A percentile compares a stretch with the other conserved stretches of the same genome.
Evolutionary conservation across 53 echinoderm and acorn worm species (phyloP).

Genomic region (Stichopus horrens): DNA sequence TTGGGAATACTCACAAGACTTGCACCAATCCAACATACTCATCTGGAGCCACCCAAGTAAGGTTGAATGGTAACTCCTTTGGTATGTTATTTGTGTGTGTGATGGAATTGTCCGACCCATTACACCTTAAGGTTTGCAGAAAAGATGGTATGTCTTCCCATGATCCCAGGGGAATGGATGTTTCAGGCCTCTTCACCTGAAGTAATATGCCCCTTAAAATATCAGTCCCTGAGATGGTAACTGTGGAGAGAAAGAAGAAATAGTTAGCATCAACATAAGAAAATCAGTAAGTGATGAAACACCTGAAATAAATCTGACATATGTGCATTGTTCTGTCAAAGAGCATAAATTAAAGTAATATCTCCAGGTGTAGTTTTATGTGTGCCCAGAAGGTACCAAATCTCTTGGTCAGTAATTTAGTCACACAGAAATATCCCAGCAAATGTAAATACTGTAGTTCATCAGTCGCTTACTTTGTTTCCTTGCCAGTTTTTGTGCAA

Average conservation of each 20-base stretch:
- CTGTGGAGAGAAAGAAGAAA: slow-evolving; percentile 25
- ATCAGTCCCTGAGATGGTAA: slow-evolving; percentile 34
- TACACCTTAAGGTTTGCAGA: slow-evolving; percentile 48
- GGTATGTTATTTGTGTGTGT: slow-evolving; percentile 46
- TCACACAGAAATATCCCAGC: too few species aligned
- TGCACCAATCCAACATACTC: slow-evolving; percentile 29
- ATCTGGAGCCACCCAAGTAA: slow-evolving; percentile 61
- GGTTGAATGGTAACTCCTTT: slow-evolving; percentile 41
- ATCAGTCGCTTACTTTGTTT: too few species aligned
- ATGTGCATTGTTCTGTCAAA: too few species aligned
- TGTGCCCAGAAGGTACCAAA: too few species aligned
- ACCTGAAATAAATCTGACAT: too few species aligned
- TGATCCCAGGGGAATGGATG: slow-evolving; percentile 50
- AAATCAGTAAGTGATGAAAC: too few species aligned
- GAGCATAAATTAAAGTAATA: too few species aligned
- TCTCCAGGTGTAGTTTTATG: too few species aligned
- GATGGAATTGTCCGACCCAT: slow-evolving; percentile 38
- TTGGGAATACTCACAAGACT: slow-evolving; percentile 36
- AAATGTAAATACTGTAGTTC: too few species aligned
- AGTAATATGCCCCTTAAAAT: slow-evolving; percentile 53
- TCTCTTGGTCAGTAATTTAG: too few species aligned
- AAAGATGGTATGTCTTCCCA: slow-evolving; percentile 47
- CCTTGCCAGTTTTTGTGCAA: too few species aligned
- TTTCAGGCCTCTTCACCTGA: slow-evolving; percentile 54
- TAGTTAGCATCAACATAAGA: too few species aligned